Evolutionary conservation across 2,888 invertebrate genomes (phyloP).

Genomic region (Urechis unicinctus): DNA sequence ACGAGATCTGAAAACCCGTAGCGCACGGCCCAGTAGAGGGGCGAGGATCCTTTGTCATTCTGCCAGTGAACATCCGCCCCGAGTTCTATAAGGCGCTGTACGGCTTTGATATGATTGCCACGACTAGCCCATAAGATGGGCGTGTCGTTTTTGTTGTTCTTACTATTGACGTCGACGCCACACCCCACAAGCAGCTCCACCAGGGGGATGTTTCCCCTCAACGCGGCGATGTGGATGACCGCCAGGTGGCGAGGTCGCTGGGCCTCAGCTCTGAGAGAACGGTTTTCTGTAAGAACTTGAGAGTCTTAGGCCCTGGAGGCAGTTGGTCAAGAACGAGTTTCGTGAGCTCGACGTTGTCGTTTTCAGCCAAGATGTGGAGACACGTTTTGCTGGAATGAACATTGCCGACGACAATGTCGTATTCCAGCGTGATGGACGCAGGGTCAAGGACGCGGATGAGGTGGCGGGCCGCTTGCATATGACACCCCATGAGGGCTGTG

Average conservation of each 20-base stretch:
- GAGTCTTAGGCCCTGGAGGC: not conserved
- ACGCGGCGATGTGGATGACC: conserved; percentile 24
- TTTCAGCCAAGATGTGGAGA: conserved; percentile 35
- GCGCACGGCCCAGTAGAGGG: conserved; percentile 46
- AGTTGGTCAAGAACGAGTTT: conserved; percentile 9
- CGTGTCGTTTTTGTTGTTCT: conserved; percentile 38
- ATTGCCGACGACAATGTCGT: conserved; percentile 9
- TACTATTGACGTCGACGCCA: conserved; percentile 13
- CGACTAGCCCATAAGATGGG: conserved; percentile 46
- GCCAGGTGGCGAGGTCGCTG: conserved; percentile 32
- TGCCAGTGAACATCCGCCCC: conserved; percentile 30
- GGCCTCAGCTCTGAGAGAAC: conserved; percentile 30
- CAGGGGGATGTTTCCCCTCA: conserved; percentile 19
- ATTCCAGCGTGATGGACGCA: no score
- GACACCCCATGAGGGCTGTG: conserved; percentile 8
- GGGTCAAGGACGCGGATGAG: conserved; percentile 5
- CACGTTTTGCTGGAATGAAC: conserved; percentile 29
- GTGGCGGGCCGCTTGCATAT: conserved; percentile 2
- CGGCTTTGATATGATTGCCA: conserved; percentile 29
- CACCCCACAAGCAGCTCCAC: conserved; percentile 11
- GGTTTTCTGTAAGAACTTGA: conserved; percentile 5
- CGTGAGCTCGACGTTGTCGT: conserved; percentile 24
- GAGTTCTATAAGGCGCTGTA: conserved; percentile 11
- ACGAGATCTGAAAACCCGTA: conserved; percentile 37
- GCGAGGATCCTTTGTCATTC: conserved; percentile 46